A percentile compares a stretch with the other conserved stretches of the same genome.
phyloP scores from a whole-genome alignment of 2,113 vertebrate genomes.

The Macaca fascicularis region DNA sequence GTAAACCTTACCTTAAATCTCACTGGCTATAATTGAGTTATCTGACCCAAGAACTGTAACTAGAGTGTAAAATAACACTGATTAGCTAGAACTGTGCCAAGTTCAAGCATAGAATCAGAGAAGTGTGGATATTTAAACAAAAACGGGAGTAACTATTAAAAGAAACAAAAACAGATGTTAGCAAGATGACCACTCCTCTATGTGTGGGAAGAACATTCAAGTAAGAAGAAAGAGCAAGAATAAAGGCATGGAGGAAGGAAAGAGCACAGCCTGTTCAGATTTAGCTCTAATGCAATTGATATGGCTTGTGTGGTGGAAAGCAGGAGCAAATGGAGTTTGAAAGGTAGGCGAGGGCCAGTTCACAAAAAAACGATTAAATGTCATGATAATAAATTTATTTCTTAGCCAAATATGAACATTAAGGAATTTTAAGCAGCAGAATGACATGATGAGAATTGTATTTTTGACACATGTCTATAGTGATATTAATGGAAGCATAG shows the following conservation, averaged over 20 bases:
- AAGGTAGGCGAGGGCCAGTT: not conserved
- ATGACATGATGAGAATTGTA: not conserved
- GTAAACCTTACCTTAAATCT: not conserved
- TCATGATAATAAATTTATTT: not conserved
- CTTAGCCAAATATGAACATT: not conserved
- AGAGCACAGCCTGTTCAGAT: not conserved
- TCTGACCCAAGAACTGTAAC: not conserved
- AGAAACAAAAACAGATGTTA: constrained; percentile 20
- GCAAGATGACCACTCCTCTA: not conserved
- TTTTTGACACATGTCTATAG: constrained; percentile 2
- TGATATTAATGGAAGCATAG: not conserved
- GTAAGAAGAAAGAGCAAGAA: not conserved
- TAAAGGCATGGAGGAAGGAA: not conserved
- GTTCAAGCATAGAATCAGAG: not conserved
- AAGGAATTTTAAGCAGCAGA: not conserved
- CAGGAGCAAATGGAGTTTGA: not conserved
- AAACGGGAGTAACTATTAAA: not conserved
- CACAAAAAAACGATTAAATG: not conserved
- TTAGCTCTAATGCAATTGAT: not conserved
- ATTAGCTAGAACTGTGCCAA: not conserved
- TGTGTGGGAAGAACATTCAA: not conserved
- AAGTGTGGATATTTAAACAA: not conserved
- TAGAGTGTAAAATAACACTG: not conserved
- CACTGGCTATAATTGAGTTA: not conserved
- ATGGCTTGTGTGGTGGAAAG: not conserved